phyloP scores from a whole-genome alignment of 1,140 invertebrate genomes.

The Lanistes nyassanus region DNA sequence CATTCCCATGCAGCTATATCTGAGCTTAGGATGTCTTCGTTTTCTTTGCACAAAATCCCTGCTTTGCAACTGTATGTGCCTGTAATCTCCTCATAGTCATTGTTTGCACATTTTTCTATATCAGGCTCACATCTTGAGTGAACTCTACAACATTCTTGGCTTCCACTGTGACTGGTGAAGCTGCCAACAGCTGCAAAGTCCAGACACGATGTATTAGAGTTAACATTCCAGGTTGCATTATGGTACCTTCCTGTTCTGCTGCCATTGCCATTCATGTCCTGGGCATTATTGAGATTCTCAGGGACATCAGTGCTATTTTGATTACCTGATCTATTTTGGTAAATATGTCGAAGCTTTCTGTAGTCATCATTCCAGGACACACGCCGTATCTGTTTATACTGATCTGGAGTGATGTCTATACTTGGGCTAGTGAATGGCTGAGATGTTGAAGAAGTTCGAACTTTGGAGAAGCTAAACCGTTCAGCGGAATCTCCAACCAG shows the following conservation, averaged over 20 bases:
- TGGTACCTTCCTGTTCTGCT: background rate
- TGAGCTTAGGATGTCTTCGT: too few species aligned
- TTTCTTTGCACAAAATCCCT: too few species aligned
- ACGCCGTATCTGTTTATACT: background rate
- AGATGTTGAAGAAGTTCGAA: background rate
- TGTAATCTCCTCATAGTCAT: too few species aligned
- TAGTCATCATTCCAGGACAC: conserved; percentile 22
- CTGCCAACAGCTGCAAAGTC: too few species aligned
- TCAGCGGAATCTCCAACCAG: conserved; percentile 10
- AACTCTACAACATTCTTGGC: too few species aligned
- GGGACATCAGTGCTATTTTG: background rate
- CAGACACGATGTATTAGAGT: too few species aligned
- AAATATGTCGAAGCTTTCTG: background rate
- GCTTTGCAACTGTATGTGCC: too few species aligned
- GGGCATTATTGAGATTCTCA: background rate
- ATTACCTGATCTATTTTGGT: background rate
- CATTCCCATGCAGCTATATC: too few species aligned
- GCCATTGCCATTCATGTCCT: background rate
- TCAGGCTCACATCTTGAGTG: too few species aligned
- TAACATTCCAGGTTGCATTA: background rate
- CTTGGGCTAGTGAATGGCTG: too few species aligned
- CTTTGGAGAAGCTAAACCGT: background rate
- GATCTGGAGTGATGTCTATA: background rate
- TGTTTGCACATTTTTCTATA: too few species aligned
- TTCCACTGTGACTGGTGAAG: too few species aligned